Conservation (phyloP, 2,113 vertebrate genomes). For the Sorex fumeus region DNA sequence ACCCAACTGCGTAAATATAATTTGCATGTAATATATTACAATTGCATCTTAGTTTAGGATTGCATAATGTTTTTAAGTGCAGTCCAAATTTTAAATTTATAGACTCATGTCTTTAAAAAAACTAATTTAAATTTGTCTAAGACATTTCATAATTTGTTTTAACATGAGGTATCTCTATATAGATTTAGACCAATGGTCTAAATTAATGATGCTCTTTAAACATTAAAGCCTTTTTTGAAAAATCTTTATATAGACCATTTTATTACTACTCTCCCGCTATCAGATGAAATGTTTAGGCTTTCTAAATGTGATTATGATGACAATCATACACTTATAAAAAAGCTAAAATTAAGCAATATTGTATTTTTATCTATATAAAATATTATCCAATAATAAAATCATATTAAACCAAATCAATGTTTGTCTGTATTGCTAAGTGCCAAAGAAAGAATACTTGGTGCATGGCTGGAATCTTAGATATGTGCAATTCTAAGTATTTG, state of each 20-base stretch:
- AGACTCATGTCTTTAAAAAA: slow-evolving; percentile 37
- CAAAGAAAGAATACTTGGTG: slow-evolving; percentile 78
- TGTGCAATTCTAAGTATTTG: slow-evolving; percentile 65
- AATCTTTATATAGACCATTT: slow-evolving; percentile 76
- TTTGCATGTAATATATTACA: slow-evolving; percentile 50
- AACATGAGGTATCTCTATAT: slow-evolving; percentile 57
- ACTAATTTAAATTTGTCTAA: slow-evolving; percentile 38
- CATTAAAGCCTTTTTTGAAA: slow-evolving; percentile 63
- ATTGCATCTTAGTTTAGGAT: no score
- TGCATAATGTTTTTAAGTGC: no score
- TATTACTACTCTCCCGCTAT: slow-evolving; percentile 64
- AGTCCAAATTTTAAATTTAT: slow-evolving; percentile 37
- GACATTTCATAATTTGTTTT: slow-evolving; percentile 79
- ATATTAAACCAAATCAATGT: slow-evolving; percentile 87
- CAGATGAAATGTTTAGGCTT: slow-evolving; percentile 66
- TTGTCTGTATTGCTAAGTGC: slow-evolving; percentile 89
- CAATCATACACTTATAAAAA: slow-evolving; percentile 83
- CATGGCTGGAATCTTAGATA: slow-evolving; percentile 80
- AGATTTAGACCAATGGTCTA: slow-evolving; percentile 55
- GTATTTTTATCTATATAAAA: slow-evolving; percentile 83
- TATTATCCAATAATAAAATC: slow-evolving; percentile 81
- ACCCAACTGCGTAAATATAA: slow-evolving; percentile 29
- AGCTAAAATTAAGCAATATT: slow-evolving; percentile 85
- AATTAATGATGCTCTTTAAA: slow-evolving; percentile 68
- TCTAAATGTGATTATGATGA: slow-evolving; percentile 81